Evolutionary conservation across 2,797 vertebrate species (phyloP), one percentile per base, ranked within the genome.

Genomic region (Crenichthys baileyi): DNA sequence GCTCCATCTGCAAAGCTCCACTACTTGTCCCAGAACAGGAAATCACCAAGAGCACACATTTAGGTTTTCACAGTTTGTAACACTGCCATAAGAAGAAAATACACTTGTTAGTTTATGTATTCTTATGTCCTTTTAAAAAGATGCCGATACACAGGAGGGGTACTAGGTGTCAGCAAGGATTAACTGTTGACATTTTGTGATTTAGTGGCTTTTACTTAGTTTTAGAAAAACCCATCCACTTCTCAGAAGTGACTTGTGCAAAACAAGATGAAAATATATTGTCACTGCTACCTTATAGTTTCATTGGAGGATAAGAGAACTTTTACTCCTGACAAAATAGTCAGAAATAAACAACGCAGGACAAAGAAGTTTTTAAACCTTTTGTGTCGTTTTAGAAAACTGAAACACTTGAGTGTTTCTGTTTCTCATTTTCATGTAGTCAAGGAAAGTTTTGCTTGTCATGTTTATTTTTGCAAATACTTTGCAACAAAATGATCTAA

Each of bases 31-130:
- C 29, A 2, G 48, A 15, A 53, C n/a, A 18, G 8, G 3, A 39
- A 68, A 70, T 46, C 44, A 78, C 29, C 20, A 44, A 51, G 76
- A 77, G 41, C 53, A 51, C 73, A 73, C 26, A 58, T 67, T 61
- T 73, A 24, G 31, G 67, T 75, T 36, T 83, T 39, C 70, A 61
- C 39, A 26, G 20, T 46, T 61, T n/a, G 61, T 3, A 22, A 8
- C 3, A 3, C 71, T 78, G 53, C 26, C 60, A 60, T 71, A 55
- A 73, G 13, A 72, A 70, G 41, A n/a, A 48, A 13, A 70, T 29
- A 26, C 9, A 15, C 50, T 51, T 51, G 22, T n/a, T n/a, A 7
- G 16, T 26, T 8, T 36, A 53, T 55, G 29, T 39, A 16, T 63
- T 63, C 0, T 39, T 24, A 36, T 31, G 24, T 24, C 29, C 11